These are phyloP conservation scores for Petrocephalus microphthalmus DNA, from an alignment of 2,113 vertebrate genomes.

Conservation along the genomic window DNA sequence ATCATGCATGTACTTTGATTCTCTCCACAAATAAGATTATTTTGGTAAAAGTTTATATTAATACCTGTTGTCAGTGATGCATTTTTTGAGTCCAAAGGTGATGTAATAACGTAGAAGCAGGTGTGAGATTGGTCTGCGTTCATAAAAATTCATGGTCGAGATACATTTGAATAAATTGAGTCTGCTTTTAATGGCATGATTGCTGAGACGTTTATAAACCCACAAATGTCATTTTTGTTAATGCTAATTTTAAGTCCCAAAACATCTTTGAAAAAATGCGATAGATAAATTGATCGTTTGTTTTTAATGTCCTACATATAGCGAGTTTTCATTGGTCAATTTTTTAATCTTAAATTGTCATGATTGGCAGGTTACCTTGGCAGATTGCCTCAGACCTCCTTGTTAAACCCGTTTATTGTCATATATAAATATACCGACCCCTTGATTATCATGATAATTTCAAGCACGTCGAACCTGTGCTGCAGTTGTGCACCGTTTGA, in stretches of 20 bases:
- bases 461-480: not conserved
- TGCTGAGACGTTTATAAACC: not conserved
- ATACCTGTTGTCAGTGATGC: constrained; percentile 15
- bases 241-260: not conserved
- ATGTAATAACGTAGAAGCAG: constrained; percentile 1
- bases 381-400: not conserved
- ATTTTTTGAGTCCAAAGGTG: constrained; percentile 8
- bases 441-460: not conserved
- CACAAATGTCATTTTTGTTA: not conserved
- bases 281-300: not conserved
- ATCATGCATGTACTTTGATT: constrained; percentile 26
- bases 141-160: not conserved
- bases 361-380: no score
- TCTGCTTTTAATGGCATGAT: constrained; percentile 9
- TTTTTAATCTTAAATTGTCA: not conserved
- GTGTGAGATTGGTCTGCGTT: not conserved
- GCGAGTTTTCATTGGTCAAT: not conserved
- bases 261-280: not conserved
- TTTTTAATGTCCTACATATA: not conserved
- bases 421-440: not conserved
- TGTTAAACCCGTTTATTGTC: not conserved
- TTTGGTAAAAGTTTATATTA: constrained; percentile 28
- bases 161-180: constrained; percentile 13
- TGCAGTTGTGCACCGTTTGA: not conserved
- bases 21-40: constrained; percentile 24